Percentiles rank a stretch among this genome's conserved stretches.
phyloP scores from a whole-genome alignment of 2,888 invertebrate species.

The Pollenia angustigena region DNA sequence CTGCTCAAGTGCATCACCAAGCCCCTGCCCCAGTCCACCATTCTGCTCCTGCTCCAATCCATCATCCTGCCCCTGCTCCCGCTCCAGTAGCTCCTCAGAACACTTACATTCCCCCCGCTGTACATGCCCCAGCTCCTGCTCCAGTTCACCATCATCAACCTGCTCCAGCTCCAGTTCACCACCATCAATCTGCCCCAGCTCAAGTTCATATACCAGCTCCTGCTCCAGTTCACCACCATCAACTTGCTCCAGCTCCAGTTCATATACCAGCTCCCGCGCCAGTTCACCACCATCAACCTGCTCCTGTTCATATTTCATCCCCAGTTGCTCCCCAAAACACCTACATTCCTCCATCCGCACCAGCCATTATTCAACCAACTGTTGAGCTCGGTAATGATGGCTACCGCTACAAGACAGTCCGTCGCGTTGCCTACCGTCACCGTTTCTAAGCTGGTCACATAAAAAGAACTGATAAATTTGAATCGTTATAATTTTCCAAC shows the following conservation, averaged over 20 bases:
- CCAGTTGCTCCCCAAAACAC: conserved; percentile 34
- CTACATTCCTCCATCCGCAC: conserved; percentile 45
- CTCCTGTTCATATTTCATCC: conserved; percentile 11
- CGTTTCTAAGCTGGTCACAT: conserved; percentile 17
- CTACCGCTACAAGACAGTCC: conserved; percentile 42
- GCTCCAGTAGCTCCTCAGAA: conserved; percentile 22
- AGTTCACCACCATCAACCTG: background rate
- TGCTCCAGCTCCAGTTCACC: conserved; percentile 35
- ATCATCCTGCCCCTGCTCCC: conserved; percentile 13
- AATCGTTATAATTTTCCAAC: background rate
- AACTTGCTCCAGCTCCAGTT: conserved; percentile 20
- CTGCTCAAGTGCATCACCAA: background rate
- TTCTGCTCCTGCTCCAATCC: background rate
- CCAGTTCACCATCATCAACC: conserved; percentile 42
- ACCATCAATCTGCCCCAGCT: conserved; percentile 25
- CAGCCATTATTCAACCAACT: conserved; percentile 25
- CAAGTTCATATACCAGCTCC: background rate
- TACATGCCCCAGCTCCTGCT: background rate
- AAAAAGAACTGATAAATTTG: background rate
- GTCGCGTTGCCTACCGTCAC: conserved; percentile 32
- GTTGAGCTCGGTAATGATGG: conserved; percentile 39
- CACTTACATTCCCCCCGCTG: conserved; percentile 44
- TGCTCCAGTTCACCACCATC: conserved; percentile 19
- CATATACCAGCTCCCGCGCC: conserved; percentile 16
- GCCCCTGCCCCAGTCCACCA: conserved; percentile 26